Conservation (phyloP, 1,140 invertebrate genomes). For the Drosophila arizonae region DNA sequence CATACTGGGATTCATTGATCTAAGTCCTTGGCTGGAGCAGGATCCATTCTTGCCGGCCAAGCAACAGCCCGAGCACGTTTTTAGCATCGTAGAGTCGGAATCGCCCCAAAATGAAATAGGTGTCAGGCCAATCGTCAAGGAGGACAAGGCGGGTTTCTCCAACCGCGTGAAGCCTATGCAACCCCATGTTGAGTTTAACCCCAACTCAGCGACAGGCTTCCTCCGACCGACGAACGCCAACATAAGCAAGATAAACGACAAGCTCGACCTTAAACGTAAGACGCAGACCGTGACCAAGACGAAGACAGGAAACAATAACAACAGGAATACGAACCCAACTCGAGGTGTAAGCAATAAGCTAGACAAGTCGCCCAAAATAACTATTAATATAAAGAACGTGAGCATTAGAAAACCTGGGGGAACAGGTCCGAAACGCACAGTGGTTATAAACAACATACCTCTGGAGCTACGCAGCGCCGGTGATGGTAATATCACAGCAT, state of each 20-base stretch:
- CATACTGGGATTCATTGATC: constrained; percentile 65
- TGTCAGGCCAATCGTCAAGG: constrained; percentile 47
- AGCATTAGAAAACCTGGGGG: constrained; percentile 41
- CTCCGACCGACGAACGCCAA: constrained; percentile 47
- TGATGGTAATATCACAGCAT: constrained; percentile 32
- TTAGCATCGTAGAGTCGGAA: constrained; percentile 43
- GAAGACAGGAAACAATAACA: constrained; percentile 52
- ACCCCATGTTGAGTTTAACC: constrained; percentile 55
- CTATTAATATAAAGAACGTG: constrained; percentile 56
- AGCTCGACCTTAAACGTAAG: constrained; percentile 74
- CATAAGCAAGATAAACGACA: constrained; percentile 66
- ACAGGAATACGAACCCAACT: constrained; percentile 42
- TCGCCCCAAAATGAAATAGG: constrained; percentile 13
- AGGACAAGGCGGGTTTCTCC: constrained; percentile 70
- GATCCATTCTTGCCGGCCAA: constrained; percentile 66
- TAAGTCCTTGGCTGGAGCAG: constrained; percentile 78
- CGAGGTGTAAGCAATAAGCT: constrained; percentile 72
- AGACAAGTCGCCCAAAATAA: constrained; percentile 66
- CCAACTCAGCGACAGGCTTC: constrained; percentile 58
- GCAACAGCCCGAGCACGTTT: constrained; percentile 40
- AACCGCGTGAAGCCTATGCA: constrained; percentile 56
- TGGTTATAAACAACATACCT: constrained; percentile 76
- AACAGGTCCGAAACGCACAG: constrained; percentile 48
- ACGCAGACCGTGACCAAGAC: constrained; percentile 44
- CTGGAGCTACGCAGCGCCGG: constrained; percentile 61